Evolutionary conservation across 2,888 invertebrate genomes (phyloP), one percentile per base, ranked within the genome.

Genomic region (Tolmerus cingulatus): DNA sequence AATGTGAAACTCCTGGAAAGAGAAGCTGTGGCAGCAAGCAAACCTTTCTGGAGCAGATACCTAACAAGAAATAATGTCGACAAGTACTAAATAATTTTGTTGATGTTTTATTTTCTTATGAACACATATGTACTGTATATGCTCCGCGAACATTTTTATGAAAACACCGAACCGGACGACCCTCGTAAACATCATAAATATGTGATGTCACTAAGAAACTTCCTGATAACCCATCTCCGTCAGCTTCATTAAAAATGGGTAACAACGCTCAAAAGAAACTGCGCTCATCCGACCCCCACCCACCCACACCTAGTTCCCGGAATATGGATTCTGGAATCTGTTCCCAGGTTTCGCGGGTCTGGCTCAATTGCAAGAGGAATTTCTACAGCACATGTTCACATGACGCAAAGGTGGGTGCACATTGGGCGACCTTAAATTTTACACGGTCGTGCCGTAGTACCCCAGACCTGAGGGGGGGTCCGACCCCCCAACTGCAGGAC

Each of bases 141-240:
- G n/a, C 51, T 76, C 37, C 37, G 16, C n/a, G 14, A 16, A 30
- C 1, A 14, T 19, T n/a, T n/a, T n/a, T 34, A 27, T 66, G 66
- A 66, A 76, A 76, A 40, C 76, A 76, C 12, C 0, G n/a, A 0
- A 0, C 76, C 76, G n/a, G 19, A 5, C 76, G 8, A 8, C 34
- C 27, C 27, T 81, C 55, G 51, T 30, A 81, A 81, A 81, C 55
- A 81, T 16, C 51, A 81, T 81, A 81, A 30, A 51, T 81, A 51
- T 51, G 81, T 30, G 12, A 81, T 81, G 81, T 43, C 43, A 23
- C 51, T 81, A 30, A 30, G 55, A 81, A 51, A 30, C 81, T 55
- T 34, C 27, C 51, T 14, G 16, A 81, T 81, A 81, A 81, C 16
- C 51, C 81, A 30, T n/a, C 81, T 55, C 27, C 9, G 9, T 27